Evolutionary conservation across 1,140 invertebrate genomes (phyloP), one percentile per base, ranked within the genome.

Genomic region (Drosophila takahashii): DNA sequence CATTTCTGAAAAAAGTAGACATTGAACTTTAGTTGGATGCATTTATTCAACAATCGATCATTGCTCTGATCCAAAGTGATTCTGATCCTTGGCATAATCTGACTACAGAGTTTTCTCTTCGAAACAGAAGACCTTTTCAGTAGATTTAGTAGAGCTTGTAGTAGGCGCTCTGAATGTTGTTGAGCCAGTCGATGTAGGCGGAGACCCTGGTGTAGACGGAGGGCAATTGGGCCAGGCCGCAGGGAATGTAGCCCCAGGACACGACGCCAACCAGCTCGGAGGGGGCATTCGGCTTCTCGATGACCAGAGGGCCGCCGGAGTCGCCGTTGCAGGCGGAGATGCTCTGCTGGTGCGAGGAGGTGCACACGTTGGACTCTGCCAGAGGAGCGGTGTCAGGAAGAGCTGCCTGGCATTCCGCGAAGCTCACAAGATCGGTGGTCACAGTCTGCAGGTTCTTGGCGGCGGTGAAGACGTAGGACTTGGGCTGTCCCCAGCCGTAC

Each of bases 241-340:
- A 96, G 67, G 96, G 96, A 41, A 94, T 93, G 32, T 95, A 92
- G 11, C 96, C 96, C 95, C 95, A 97, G 2, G 96, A 96, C 0
- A 96, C 96, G n/a, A 96, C 92, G 18, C 96, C 96, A 59, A 96
- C 81, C 22, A 92, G 45, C 64, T 81, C 70, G 13, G 89, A 81
- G 45, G 81, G 42, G 16, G 73, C 57, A 13, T 92, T 77, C 2
- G 44, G 4, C n/a, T 3, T n/a, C 58, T 90, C 79, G 48, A 94
- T 90, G 18, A 94, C 93, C 34, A 95, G 79, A 15, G 95, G 95
- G 56, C 95, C 95, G 47, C 95, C 95, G 29, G 95, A 95, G 85
- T 96, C 95, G 47, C 95, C 95, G 60, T 92, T 94, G 91, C 95
- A 95, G 9, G 95, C 94, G 29, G 94, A 94, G 26, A 92, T 84